Evolutionary conservation across 2,113 vertebrate genomes (phyloP).

Genomic region (Jacana jacana): DNA sequence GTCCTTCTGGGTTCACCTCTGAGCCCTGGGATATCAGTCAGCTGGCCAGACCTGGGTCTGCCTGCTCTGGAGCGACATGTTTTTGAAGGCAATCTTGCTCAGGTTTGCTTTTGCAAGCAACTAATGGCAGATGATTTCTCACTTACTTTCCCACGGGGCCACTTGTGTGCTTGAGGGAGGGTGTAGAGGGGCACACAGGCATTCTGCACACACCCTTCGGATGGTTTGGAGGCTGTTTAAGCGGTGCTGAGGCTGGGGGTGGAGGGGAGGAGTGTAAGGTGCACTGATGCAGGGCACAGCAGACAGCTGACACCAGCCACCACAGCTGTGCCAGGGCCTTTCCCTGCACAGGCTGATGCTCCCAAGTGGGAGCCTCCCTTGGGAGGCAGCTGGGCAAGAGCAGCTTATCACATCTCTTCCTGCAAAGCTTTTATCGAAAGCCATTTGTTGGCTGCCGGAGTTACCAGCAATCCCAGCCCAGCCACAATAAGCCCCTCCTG

Average conservation of each 20-base stretch:
- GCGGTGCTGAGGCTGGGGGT: fast-evolving
- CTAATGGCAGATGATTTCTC: fast-evolving
- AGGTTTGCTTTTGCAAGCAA: not conserved
- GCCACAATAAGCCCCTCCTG: not conserved
- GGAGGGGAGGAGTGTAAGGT: not conserved
- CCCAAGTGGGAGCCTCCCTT: fast-evolving
- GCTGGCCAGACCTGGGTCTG: not conserved
- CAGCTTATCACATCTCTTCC: not conserved
- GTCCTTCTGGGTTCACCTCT: not conserved
- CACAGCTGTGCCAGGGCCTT: not conserved
- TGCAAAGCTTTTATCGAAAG: not conserved
- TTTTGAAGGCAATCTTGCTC: not conserved
- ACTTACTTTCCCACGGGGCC: not conserved
- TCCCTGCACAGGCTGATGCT: not conserved
- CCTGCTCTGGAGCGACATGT: not conserved
- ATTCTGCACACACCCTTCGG: not conserved
- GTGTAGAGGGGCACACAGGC: fast-evolving
- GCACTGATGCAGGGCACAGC: not conserved
- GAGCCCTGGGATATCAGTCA: not conserved
- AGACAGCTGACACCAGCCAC: not conserved
- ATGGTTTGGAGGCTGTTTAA: not conserved
- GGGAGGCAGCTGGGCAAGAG: not conserved
- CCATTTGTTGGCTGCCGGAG: fast-evolving
- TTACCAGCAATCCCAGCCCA: not conserved
- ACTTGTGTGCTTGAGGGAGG: fast-evolving